A percentile compares a stretch with the other conserved stretches of the same genome.
phyloP scores from a whole-genome alignment of 2,113 vertebrate species.

The Pygoscelis adeliae region DNA sequence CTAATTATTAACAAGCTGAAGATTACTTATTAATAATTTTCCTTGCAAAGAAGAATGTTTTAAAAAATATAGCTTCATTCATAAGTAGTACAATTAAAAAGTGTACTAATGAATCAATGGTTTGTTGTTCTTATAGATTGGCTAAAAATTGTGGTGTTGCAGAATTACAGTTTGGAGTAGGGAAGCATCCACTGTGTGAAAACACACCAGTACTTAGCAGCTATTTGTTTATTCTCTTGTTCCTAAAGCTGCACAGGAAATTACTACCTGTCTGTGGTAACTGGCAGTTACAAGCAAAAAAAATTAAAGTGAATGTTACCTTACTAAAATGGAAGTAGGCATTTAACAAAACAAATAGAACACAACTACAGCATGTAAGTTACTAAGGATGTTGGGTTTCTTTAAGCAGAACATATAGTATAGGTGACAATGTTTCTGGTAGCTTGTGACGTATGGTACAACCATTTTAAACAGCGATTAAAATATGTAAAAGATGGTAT shows the following conservation, averaged over 20 bases:
- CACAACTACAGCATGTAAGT: not conserved
- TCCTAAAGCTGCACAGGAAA: conserved; percentile 39
- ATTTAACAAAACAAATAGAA: not conserved
- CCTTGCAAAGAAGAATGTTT: not conserved
- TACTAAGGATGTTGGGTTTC: not conserved
- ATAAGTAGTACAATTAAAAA: not conserved
- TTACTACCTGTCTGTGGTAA: conserved; percentile 5
- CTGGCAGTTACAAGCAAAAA: not conserved
- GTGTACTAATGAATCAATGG: not conserved
- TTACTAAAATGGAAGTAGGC: not conserved
- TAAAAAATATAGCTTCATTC: not conserved
- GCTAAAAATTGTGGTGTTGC: not conserved
- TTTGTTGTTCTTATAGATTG: not conserved
- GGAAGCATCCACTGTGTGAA: not conserved
- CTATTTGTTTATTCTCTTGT: not conserved
- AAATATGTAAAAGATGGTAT: not conserved
- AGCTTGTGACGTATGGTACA: not conserved
- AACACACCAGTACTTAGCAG: not conserved
- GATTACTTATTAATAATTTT: not conserved
- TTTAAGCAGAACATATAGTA: not conserved
- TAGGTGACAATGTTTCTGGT: not conserved
- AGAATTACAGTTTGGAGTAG: not conserved
- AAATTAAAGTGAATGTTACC: not conserved
- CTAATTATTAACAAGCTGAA: not conserved
- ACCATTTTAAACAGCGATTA: not conserved